Percentiles rank a stretch among this genome's conserved stretches.
Conservation (phyloP, 2,888 invertebrate genomes). For the Cryptocephalus moraei region DNA sequence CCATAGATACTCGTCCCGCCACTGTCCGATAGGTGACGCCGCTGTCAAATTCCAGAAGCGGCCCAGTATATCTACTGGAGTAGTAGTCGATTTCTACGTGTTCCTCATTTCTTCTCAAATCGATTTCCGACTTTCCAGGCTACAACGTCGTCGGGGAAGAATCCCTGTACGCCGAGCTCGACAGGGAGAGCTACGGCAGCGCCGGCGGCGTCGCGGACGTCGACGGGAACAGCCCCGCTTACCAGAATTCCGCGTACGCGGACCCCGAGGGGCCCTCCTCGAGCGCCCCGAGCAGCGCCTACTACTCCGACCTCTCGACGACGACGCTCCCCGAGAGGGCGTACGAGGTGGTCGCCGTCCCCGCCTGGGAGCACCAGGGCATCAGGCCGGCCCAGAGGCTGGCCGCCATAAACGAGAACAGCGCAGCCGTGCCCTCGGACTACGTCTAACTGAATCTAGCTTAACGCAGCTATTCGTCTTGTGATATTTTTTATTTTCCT, state of each 20-base stretch:
- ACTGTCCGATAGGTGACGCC: too few species aligned
- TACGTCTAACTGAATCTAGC: too few species aligned
- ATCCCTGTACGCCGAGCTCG: constrained; percentile 61
- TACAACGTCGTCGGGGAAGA: constrained; percentile 48
- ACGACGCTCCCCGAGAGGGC: constrained; percentile 45
- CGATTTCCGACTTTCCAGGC: constrained; percentile 14
- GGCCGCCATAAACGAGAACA: background rate
- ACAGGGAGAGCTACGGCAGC: constrained; percentile 40
- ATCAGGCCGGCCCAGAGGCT: background rate
- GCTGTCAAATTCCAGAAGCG: too few species aligned
- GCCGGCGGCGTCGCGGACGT: constrained; percentile 15
- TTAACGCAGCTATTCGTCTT: background rate
- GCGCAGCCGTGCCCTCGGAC: background rate
- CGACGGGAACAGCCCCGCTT: constrained; percentile 46
- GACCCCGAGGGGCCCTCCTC: constrained; percentile 48
- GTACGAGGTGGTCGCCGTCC: constrained; percentile 50
- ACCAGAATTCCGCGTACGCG: constrained; percentile 60
- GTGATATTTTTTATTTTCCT: too few species aligned
- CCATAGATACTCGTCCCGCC: too few species aligned
- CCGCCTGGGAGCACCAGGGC: constrained; percentile 24
- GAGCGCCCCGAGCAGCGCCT: constrained; percentile 63
- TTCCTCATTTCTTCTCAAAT: too few species aligned
- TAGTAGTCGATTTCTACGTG: too few species aligned
- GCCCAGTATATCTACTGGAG: too few species aligned
- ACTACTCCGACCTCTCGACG: constrained; percentile 59